Percentiles rank a stretch among this genome's conserved stretches.
Conservation (phyloP, 2,888 invertebrate species). For the Ormia ochracea region DNA sequence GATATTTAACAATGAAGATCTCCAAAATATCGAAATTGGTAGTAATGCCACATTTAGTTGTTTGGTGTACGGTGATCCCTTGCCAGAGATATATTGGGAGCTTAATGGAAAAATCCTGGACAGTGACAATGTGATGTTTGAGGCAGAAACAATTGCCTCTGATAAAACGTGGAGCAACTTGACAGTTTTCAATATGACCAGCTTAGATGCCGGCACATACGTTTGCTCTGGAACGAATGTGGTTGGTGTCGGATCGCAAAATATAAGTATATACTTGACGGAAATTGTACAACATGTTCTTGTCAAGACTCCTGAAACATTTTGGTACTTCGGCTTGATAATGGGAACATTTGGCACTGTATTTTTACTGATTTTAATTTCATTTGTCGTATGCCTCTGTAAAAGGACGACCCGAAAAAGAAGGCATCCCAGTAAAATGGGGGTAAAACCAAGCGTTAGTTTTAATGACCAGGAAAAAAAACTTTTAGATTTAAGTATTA, state of each 20-base stretch:
- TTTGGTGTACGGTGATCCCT: slow-evolving; percentile 88
- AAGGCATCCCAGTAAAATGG: slow-evolving; percentile 80
- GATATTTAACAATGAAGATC: slow-evolving; percentile 79
- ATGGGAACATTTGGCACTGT: slow-evolving; percentile 84
- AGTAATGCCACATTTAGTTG: slow-evolving; percentile 90
- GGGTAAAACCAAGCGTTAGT: slow-evolving; percentile 87
- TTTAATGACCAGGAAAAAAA: slow-evolving; percentile 93
- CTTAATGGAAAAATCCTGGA: slow-evolving; percentile 84
- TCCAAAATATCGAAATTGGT: slow-evolving; percentile 84
- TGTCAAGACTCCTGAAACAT: slow-evolving; percentile 84
- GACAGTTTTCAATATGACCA: slow-evolving; percentile 88
- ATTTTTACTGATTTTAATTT: slow-evolving; percentile 80
- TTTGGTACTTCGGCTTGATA: slow-evolving; percentile 85
- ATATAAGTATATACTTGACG: slow-evolving; percentile 81
- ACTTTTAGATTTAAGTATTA: slow-evolving; percentile 87
- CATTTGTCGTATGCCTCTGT: slow-evolving; percentile 80
- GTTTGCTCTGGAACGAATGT: slow-evolving; percentile 80
- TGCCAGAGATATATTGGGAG: slow-evolving; percentile 89
- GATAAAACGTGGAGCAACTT: slow-evolving; percentile 85
- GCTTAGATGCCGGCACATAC: slow-evolving; percentile 89
- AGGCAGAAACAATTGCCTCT: slow-evolving; percentile 74
- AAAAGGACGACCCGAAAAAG: slow-evolving; percentile 78
- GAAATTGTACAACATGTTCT: slow-evolving; percentile 80
- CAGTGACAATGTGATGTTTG: slow-evolving; percentile 78
- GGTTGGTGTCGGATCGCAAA: slow-evolving; percentile 78